Evolutionary conservation across 2,797 vertebrate species (phyloP).

Genomic region (Cetoscarus ocellatus): DNA sequence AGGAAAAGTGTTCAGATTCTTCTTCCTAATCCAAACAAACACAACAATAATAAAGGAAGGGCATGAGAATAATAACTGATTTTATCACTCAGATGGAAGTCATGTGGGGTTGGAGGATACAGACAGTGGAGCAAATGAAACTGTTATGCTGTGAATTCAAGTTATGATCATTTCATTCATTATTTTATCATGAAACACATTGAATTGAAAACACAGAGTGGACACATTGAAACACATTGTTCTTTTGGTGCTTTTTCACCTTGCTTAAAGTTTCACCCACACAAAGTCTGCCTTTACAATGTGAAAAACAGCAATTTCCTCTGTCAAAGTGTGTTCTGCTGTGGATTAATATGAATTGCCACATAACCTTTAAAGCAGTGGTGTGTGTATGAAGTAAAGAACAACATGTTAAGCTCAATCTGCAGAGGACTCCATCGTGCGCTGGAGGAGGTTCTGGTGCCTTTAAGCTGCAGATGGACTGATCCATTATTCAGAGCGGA

Average conservation of each 20-base stretch:
- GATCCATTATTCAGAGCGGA: slow-evolving; percentile 76
- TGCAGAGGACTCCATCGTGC: slow-evolving; percentile 57
- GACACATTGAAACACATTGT: background rate
- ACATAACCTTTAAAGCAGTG: slow-evolving; percentile 45
- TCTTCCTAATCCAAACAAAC: slow-evolving; percentile 4
- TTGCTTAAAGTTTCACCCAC: background rate
- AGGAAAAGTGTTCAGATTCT: background rate
- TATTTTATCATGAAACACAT: too few relatives aligned
- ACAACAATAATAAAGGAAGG: slow-evolving; percentile 18
- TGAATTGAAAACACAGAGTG: too few relatives aligned
- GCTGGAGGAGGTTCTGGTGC: slow-evolving; percentile 42
- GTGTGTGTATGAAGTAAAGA: slow-evolving; percentile 25
- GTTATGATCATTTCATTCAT: too few relatives aligned
- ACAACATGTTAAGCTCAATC: slow-evolving; percentile 56
- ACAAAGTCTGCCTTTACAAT: background rate
- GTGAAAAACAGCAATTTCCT: background rate
- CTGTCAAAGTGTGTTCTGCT: slow-evolving; percentile 6
- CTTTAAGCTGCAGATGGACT: slow-evolving; percentile 65
- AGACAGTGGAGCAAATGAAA: background rate
- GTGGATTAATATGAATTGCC: slow-evolving; percentile 19
- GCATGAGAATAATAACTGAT: slow-evolving; percentile 31
- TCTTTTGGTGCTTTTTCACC: background rate
- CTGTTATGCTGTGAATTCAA: too few relatives aligned
- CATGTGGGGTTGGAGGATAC: slow-evolving; percentile 5
- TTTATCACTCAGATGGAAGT: slow-evolving; percentile 28